Conservation (phyloP, 2,113 vertebrate genomes). For the Oreochromis niloticus region DNA sequence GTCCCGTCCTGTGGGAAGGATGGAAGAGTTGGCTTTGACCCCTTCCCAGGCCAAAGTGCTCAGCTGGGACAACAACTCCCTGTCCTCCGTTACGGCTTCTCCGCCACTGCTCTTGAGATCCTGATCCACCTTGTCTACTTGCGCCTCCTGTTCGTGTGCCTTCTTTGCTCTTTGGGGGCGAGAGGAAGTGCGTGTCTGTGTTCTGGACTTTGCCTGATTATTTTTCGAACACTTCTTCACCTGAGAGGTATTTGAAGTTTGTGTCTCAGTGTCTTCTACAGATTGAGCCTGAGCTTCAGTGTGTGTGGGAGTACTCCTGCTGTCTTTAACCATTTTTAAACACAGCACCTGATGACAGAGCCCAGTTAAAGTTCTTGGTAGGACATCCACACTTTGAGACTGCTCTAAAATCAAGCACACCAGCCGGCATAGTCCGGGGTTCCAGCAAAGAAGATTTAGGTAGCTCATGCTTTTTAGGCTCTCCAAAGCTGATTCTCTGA, state of each 20-base stretch:
- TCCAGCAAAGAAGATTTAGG: slow-evolving; percentile 78
- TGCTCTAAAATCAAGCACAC: slow-evolving; percentile 75
- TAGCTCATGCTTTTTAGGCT: slow-evolving; percentile 66
- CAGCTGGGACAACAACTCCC: slow-evolving; percentile 54
- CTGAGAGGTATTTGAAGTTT: not conserved
- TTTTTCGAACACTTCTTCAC: not conserved
- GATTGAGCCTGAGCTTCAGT: not conserved
- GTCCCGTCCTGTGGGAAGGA: slow-evolving; percentile 28
- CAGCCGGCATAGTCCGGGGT: slow-evolving; percentile 77
- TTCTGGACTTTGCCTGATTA: not conserved
- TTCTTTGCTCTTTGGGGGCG: not conserved
- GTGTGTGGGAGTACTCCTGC: not conserved
- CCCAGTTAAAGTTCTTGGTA: slow-evolving; percentile 81
- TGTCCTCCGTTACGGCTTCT: not conserved
- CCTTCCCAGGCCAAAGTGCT: slow-evolving; percentile 79
- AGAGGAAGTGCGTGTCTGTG: not conserved
- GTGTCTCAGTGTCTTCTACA: not conserved
- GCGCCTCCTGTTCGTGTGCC: not conserved
- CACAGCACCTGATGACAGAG: slow-evolving; percentile 71
- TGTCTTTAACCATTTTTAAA: slow-evolving; percentile 15
- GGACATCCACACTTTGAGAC: slow-evolving; percentile 2
- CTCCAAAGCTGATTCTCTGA: slow-evolving; percentile 35
- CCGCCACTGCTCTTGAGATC: not conserved
- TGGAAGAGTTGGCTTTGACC: slow-evolving; percentile 68
- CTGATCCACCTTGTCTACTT: not conserved